Conservation (phyloP, 1,140 invertebrate genomes). For the Aphidius ervi region DNA sequence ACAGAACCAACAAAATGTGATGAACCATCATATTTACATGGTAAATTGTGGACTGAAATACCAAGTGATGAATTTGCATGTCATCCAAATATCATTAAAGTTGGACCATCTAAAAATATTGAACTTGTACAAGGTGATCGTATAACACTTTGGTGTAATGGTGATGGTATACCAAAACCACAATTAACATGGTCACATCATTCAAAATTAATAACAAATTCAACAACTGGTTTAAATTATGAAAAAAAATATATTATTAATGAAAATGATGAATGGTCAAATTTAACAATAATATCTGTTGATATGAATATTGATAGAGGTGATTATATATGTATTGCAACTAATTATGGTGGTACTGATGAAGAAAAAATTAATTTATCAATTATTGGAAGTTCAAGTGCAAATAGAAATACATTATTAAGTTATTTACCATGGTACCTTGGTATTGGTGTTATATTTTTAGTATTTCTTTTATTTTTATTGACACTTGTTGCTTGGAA, state of each 20-base stretch:
- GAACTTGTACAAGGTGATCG: constrained; percentile 61
- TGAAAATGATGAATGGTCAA: constrained; percentile 62
- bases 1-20: constrained; percentile 66
- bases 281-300: constrained; percentile 68
- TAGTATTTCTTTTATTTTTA: constrained; percentile 60
- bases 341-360: constrained; percentile 77
- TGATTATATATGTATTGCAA: constrained; percentile 82
- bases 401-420: constrained; percentile 47
- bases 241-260: constrained; percentile 50
- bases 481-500: constrained; percentile 65
- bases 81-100: constrained; percentile 64
- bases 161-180: constrained; percentile 71
- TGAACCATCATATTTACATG: constrained; percentile 62
- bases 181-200: constrained; percentile 66
- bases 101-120: constrained; percentile 50
- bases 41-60: constrained; percentile 69
- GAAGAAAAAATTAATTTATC: constrained; percentile 68
- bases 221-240: constrained; percentile 34
- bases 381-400: constrained; percentile 52
- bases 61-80: constrained; percentile 78
- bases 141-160: constrained; percentile 72
- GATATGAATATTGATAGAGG: constrained; percentile 73
- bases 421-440: constrained; percentile 48
- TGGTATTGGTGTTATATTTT: constrained; percentile 47
- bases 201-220: constrained; percentile 34